phyloP scores from a whole-genome alignment of 2,797 vertebrate genomes.

The Gallinago stenura region DNA sequence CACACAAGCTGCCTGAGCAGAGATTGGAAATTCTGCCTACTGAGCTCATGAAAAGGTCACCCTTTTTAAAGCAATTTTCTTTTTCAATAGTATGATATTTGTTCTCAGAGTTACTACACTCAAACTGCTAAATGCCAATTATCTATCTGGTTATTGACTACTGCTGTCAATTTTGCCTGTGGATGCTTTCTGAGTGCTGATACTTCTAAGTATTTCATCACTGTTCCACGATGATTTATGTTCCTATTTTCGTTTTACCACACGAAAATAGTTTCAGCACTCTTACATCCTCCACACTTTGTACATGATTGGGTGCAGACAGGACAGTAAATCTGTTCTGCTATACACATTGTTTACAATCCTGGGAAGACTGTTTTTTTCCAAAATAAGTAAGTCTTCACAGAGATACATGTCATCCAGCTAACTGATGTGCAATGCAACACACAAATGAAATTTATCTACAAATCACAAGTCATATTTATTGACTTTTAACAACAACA shows the following conservation, averaged over 20 bases:
- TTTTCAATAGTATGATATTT: not conserved
- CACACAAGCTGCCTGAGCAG: not conserved
- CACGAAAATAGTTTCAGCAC: not conserved
- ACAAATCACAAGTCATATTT: not conserved
- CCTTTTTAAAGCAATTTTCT: not conserved
- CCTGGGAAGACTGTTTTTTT: not conserved
- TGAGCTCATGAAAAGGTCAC: not conserved
- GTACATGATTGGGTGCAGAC: not conserved
- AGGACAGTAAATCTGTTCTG: not conserved
- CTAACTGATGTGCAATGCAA: not conserved
- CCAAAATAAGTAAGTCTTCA: not conserved
- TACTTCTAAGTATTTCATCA: not conserved
- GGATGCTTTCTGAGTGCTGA: not conserved
- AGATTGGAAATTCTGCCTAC: not conserved
- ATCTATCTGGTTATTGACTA: not conserved
- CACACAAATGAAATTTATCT: not conserved
- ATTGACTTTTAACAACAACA: not conserved
- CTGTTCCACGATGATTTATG: not conserved
- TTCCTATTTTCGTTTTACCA: not conserved
- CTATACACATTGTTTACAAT: not conserved
- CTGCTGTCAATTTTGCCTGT: not conserved
- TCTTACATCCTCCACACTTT: not conserved
- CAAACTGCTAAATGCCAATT: not conserved
- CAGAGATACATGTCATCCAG: not conserved
- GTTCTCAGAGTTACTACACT: not conserved